Evolutionary conservation across 2,113 vertebrate species (phyloP), one percentile per base, ranked within the genome.

Genomic region (Smithornis capensis): DNA sequence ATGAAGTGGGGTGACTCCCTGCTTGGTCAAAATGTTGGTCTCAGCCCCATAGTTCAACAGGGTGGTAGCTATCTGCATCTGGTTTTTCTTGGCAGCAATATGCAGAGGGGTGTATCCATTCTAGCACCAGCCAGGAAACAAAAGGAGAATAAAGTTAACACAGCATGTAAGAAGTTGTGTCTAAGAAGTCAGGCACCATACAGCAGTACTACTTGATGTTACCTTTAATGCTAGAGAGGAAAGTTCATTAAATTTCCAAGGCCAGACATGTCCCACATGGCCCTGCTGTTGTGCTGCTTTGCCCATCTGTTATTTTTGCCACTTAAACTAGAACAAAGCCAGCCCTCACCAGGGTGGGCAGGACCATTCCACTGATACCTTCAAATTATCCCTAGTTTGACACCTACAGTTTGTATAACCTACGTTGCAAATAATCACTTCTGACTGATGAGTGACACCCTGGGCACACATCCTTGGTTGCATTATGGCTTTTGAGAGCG

Each of bases 21-120:
- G 99, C 95, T 99, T 99, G 56, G 99, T 99, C 93, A 99, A 95
- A 80, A 98, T 98, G 98, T 98, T 99, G 77, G 99, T 99, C 92
- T 99, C 98, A 1, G 99, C 99, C 11, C 98, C 99, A 0, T 98
- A 99, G 95, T 97, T 98, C 92, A 99, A 96, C 9, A 99, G 98
- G 12, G 99, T 99, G 35, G 97, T 98, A 38, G 99, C 99, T 19
- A 99, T 99, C 70, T 99, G 99, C 98, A 99, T 99, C 97, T 99
- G 99, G 91, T 99, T 99, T 97, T 99, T 99, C 98, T 99, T 99
- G 62, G 99, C 99, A 49, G 99, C 99, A 13, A 99, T 90, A 97
- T 99, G 70, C 96, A 99, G 97, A 38, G 99, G 99, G 1, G 99
- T 99, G 86, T 99, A 99, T 50, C 99, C 99, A 55, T 99, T 99